Base-by-base conservation (phyloP, 2,888 invertebrate species). In the Tachina grossa region DNA sequence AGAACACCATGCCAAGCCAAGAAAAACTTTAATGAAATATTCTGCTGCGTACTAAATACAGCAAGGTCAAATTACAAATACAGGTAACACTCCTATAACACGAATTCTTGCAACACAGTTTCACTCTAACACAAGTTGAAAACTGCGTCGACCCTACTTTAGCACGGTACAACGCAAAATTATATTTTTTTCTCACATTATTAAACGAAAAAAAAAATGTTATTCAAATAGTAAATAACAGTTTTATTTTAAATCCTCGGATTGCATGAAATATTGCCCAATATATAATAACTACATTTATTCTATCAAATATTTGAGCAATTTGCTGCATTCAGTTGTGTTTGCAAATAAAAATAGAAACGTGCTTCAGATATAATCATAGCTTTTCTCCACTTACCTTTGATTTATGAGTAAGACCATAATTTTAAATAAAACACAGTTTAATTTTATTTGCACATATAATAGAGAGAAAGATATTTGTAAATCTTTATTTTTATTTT, bases 371-470 rank as follows among this genome's bases (percentile, higher is more conserved):
- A 51, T 51, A 16, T 51, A 41, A 13, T 13, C 19, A 14, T 53
- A 9, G 6, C 31, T 22, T 9, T 49, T 49, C 41, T 11, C 11
- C 11, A 82, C 85, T 83, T 85, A 83, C 82, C 47, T 49, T 47
- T 14, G 22, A 55, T 2, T n/a, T 3, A 14, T 0, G 10, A 47
- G 2, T 3, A 31, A 13, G 31, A 31, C 31, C 31, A 31, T 31
- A 1, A 22, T 82, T 11, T 81, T 1, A 81, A 84, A 84, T 76
- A 45, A 85, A 85, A 85, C 72, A 68, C 76, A 51, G 2, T 41
- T 59, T 5, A n/a, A 16, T 66, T 82, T 85, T 76, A 80, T 85
- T 76, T 83, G 72, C 85, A 85, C 85, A 85, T 83, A 76, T 66
- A 85, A 79, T 83, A 83, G 76, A 76, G 83, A 83, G 79, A 83